phyloP scores from a whole-genome alignment of 1,140 invertebrate species.

The Halictus rubicundus region DNA sequence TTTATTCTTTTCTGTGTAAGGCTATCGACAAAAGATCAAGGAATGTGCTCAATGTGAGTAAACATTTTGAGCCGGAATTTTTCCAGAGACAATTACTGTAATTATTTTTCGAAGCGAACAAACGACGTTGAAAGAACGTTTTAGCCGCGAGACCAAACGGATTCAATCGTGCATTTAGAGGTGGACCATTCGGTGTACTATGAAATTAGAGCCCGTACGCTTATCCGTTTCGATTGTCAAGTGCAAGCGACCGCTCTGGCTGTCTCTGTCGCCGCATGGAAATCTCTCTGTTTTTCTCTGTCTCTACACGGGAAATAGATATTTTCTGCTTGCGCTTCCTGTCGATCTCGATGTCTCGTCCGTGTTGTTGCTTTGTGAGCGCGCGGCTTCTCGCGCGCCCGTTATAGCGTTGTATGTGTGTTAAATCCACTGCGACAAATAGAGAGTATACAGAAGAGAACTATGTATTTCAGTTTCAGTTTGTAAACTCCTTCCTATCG shows the following conservation, averaged over 20 bases:
- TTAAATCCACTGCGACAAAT: constrained; percentile 17
- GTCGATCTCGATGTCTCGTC: constrained; percentile 19
- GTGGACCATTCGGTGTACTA: constrained; percentile 20
- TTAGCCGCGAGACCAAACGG: too few relatives aligned
- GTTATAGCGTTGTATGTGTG: constrained; percentile 28
- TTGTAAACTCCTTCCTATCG: constrained; percentile 98
- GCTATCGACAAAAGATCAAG: too few relatives aligned
- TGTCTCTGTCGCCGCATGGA: constrained; percentile 68
- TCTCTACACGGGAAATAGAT: neutral
- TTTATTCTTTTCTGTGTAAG: too few relatives aligned
- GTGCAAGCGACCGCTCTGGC: constrained; percentile 51
- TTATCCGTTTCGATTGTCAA: constrained; percentile 25
- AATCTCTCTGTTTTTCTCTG: constrained; percentile 61
- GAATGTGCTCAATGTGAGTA: too few relatives aligned
- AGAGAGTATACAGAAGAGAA: constrained; percentile 48
- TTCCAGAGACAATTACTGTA: too few relatives aligned
- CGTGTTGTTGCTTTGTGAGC: neutral
- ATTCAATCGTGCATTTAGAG: constrained; percentile 40
- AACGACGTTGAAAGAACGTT: too few relatives aligned
- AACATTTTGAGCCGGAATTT: too few relatives aligned
- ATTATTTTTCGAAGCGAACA: too few relatives aligned
- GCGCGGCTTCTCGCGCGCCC: neutral
- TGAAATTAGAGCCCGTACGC: constrained; percentile 23
- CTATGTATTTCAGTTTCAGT: constrained; percentile 91
- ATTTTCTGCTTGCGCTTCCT: constrained; percentile 51